phyloP scores from a whole-genome alignment of 2,888 invertebrate species.

The Caenorhabditis wallacei region DNA sequence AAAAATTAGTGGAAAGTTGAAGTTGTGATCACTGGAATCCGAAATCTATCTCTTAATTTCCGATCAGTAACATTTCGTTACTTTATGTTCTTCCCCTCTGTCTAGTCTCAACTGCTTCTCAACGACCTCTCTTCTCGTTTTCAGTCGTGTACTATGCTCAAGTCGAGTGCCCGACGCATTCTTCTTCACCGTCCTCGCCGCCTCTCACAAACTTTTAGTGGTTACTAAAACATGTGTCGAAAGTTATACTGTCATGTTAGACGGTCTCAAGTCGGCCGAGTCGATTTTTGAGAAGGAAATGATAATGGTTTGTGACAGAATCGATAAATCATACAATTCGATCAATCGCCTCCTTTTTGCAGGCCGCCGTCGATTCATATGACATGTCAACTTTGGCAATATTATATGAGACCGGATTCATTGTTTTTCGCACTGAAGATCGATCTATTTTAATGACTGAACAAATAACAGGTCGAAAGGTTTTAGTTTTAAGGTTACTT shows the following conservation, averaged over 20 bases:
- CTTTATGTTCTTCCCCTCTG: too few relatives aligned
- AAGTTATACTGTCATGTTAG: constrained; percentile 58
- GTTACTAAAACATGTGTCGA: constrained; percentile 52
- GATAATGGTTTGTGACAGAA: constrained; percentile 50
- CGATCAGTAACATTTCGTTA: too few relatives aligned
- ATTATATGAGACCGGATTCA: constrained; percentile 58
- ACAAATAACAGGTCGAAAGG: constrained; percentile 49
- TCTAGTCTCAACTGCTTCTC: too few relatives aligned
- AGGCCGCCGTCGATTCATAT: constrained; percentile 56
- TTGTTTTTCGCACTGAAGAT: constrained; percentile 65
- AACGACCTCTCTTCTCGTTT: background rate
- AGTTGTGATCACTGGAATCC: too few relatives aligned
- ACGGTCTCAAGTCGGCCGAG: constrained; percentile 56
- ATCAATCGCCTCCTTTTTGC: constrained; percentile 23
- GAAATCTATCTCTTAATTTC: too few relatives aligned
- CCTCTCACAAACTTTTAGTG: constrained; percentile 48
- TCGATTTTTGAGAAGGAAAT: constrained; percentile 52
- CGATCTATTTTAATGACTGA: constrained; percentile 61
- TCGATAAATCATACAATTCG: constrained; percentile 21
- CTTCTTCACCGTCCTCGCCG: constrained; percentile 51
- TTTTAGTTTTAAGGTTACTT: constrained; percentile 6
- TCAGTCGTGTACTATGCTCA: constrained; percentile 46
- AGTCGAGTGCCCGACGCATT: constrained; percentile 43
- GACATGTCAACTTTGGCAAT: constrained; percentile 66
- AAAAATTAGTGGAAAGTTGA: too few relatives aligned